These are phyloP conservation scores for Limnephilus lunatus DNA, from an alignment of 2,888 invertebrate species.

Conservation along the genomic window DNA sequence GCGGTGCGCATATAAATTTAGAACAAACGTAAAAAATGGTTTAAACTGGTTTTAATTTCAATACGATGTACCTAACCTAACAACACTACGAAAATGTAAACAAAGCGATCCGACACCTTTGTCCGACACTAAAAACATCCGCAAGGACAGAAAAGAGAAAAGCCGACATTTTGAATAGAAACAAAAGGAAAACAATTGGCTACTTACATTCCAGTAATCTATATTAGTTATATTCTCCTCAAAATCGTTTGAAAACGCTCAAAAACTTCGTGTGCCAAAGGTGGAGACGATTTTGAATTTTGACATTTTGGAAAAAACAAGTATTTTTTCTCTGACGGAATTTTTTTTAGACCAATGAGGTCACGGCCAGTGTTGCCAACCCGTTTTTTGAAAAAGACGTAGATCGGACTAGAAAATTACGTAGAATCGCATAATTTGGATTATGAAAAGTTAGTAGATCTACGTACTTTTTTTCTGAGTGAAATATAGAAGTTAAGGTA, in stretches of 20 bases:
- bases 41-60: too few relatives aligned
- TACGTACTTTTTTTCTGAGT: too few relatives aligned
- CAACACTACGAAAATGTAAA: background rate
- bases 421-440: too few relatives aligned
- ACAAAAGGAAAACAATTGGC: background rate
- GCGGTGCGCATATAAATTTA: background rate
- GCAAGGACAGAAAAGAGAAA: background rate
- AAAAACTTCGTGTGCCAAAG: background rate
- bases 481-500: too few relatives aligned
- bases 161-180: background rate
- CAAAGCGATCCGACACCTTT: background rate
- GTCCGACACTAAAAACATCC: background rate
- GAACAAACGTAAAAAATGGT: too few relatives aligned
- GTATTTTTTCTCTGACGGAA: conserved; percentile 2
- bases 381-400: too few relatives aligned
- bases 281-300: background rate
- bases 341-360: background rate
- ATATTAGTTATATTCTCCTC: background rate
- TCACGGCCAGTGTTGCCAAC: too few relatives aligned
- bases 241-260: background rate
- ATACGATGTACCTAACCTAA: background rate
- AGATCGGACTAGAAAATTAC: too few relatives aligned
- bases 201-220: background rate
- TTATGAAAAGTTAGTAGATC: too few relatives aligned
- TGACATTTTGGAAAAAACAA: background rate